phyloP scores from a whole-genome alignment of 2,888 invertebrate species.

The Clostera curtula region DNA sequence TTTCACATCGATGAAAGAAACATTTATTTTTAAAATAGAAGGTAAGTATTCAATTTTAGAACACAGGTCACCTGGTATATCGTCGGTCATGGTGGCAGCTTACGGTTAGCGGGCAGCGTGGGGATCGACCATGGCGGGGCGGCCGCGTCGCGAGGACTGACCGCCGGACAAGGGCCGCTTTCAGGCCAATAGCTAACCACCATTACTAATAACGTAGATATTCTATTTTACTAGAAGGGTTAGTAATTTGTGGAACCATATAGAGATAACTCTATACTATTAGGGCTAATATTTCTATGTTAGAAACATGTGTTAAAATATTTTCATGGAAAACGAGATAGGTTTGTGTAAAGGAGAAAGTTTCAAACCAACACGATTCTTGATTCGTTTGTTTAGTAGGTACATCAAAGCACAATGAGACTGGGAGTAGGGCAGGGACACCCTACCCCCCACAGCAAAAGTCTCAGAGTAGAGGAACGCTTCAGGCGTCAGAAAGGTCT shows the following conservation, averaged over 20 bases:
- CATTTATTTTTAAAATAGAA: not conserved
- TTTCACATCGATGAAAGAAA: not conserved
- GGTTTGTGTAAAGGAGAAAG: no score
- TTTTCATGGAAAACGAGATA: no score
- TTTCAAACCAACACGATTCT: no score
- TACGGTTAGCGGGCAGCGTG: constrained; percentile 12
- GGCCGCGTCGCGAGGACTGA: constrained; percentile 61
- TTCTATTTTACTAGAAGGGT: constrained; percentile 24
- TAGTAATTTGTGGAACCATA: constrained; percentile 4
- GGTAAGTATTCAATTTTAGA: constrained; percentile 13
- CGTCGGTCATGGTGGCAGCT: constrained; percentile 36
- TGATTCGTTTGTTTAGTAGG: no score
- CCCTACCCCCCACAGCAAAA: no score
- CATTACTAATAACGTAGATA: constrained; percentile 24
- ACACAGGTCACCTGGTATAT: constrained; percentile 58
- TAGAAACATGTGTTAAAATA: no score
- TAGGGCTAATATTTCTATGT: no score
- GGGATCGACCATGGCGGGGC: constrained; percentile 36
- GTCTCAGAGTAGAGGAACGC: no score
- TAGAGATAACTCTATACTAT: no score
- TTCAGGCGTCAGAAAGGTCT: no score
- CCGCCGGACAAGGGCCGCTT: constrained; percentile 50
- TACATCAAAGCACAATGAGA: no score
- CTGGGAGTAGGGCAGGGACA: no score
- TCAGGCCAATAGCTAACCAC: constrained; percentile 29